Base-by-base conservation (phyloP, 92 coral and sea anemone genomes). In the Bergia puertoricense region DNA sequence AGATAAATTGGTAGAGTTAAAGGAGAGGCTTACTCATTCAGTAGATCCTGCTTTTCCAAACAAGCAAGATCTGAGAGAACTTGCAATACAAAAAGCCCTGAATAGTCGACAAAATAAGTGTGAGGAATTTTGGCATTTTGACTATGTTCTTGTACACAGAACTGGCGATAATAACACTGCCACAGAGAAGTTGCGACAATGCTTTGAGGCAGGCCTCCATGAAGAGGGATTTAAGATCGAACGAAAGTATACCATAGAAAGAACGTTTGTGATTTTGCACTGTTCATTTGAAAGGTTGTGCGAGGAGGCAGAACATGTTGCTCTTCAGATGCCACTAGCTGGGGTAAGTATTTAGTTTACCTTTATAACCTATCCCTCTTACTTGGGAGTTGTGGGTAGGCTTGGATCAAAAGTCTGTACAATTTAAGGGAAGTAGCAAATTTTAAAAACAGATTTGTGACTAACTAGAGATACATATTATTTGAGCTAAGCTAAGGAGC, bases 271-370 rank as follows among this genome's bases (percentile, higher is more conserved):
- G 6, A 81, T 93, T 50, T 87, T 96, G n/a, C 98, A 94, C 76
- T 96, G 99, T 90, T 93, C 98, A 41, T 96, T 96, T 93, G 94
- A 94, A 74, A 93, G 95, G 69, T 94, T 96, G 36, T 96, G 99
- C 89, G 92, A 91, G 80, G 99, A 96, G 77, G 99, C 99, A 11
- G 99, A 96, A 30, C 90, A 90, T 85, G 99, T 96, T 16, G 81
- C 94, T 59, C 89, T 96, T 83, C 92, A 96, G 69, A 93, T 96
- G 98, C 99, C 99, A 1, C 89, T 96, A 73, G 99, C 98, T 41
- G 99, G 99, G 94, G 99, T 96, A 89, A 71, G 87, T 71, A 22
- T n/a, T 3, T 54, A 51, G 30, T 54, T 54, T 54, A 54, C 18
- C 59, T 1, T 54, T 54, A 54, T 2, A 54, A 54, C 59, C 59